Conservation (phyloP, 2,888 invertebrate genomes). For the Tethea ocularis region DNA sequence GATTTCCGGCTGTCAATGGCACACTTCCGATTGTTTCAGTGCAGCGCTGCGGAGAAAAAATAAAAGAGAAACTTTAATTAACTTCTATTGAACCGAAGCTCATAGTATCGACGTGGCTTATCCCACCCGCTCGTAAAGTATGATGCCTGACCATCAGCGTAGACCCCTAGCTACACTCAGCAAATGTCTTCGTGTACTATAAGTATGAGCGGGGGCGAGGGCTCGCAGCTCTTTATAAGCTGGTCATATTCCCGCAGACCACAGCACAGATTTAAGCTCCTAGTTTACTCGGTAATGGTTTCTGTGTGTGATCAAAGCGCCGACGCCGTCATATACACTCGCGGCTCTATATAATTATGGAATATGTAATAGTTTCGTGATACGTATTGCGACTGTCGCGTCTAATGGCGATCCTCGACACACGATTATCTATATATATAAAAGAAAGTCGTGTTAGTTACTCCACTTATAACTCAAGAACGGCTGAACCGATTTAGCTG, state of each 20-base stretch:
- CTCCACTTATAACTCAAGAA: too few species aligned
- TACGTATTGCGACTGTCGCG: too few species aligned
- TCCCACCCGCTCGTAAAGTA: slow-evolving; percentile 12
- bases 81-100: slow-evolving; percentile 32
- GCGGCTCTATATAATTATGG: not conserved
- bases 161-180: not conserved
- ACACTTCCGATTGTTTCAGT: too few species aligned
- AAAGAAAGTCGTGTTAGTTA: too few species aligned
- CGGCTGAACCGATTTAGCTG: too few species aligned
- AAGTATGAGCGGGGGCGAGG: not conserved
- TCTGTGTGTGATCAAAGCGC: slow-evolving; percentile 13
- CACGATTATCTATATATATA: too few species aligned
- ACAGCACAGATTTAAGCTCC: slow-evolving; percentile 17
- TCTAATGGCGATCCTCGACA: too few species aligned
- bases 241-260: slow-evolving; percentile 21
- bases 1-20: too few species aligned
- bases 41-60: not conserved
- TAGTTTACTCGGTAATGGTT: slow-evolving; percentile 17
- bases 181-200: not conserved
- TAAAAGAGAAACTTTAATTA: slow-evolving; percentile 39
- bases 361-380: too few species aligned
- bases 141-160: not conserved
- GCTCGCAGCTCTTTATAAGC: not conserved
- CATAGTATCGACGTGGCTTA: slow-evolving; percentile 18
- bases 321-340: not conserved